Conservation (phyloP, 37 sponge, comb jelly and placozoan species). For the Aplysina aerophoba region DNA sequence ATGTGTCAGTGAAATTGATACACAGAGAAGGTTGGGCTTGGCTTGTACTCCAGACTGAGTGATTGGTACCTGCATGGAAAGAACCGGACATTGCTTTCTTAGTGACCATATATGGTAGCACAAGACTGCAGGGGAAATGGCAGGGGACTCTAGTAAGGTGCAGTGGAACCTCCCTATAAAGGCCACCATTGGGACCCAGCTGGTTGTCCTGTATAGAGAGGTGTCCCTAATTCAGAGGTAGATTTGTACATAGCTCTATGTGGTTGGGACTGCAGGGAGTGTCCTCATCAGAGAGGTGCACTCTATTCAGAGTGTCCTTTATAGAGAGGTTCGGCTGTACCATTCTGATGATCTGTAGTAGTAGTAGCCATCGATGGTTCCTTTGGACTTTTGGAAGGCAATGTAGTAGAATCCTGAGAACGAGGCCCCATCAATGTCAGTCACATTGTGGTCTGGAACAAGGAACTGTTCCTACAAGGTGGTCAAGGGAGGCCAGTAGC, state of each 20-base stretch:
- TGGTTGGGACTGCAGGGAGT: no score
- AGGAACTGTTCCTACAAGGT: slow-evolving; percentile 84
- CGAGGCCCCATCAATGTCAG: slow-evolving; percentile 89
- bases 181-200: no score
- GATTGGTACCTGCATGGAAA: slow-evolving; percentile 64
- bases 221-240: no score
- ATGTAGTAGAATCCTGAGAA: slow-evolving; percentile 99
- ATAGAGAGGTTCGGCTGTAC: no score
- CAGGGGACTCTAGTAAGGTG: background rate
- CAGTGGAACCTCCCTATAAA: no score
- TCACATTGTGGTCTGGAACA: slow-evolving; percentile 91
- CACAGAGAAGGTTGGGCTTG: slow-evolving; percentile 41
- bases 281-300: no score
- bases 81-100: background rate
- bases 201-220: no score
- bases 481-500: background rate
- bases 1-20: slow-evolving; percentile 64
- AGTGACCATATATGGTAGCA: background rate
- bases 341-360: slow-evolving; percentile 90
- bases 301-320: no score
- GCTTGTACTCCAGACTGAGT: slow-evolving; percentile 59
- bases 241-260: no score
- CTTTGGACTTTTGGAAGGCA: slow-evolving; percentile 78
- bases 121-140: background rate
- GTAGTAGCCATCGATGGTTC: slow-evolving; percentile 92